A percentile compares a stretch with the other conserved stretches of the same genome.
phyloP scores from a whole-genome alignment of 2,797 vertebrate species.

The Parambassis ranga region DNA sequence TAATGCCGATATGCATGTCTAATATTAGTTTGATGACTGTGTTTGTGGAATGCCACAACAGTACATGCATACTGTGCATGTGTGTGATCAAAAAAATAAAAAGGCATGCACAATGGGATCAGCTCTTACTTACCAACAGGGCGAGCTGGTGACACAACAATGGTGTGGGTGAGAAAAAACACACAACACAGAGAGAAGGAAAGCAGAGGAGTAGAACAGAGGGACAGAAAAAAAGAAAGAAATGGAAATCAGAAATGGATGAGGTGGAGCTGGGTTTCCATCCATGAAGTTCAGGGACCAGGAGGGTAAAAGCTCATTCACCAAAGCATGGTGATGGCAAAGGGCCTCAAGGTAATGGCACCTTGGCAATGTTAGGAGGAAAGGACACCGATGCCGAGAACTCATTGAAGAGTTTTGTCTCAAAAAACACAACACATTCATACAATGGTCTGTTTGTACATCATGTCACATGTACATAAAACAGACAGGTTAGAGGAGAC shows the following conservation, averaged over 20 bases:
- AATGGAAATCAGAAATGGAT: constrained; percentile 93
- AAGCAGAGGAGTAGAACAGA: constrained; percentile 75
- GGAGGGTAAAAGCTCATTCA: constrained; percentile 55
- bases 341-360: constrained; percentile 32
- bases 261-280: constrained; percentile 83
- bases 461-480: constrained; percentile 1
- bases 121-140: constrained; percentile 96
- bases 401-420: constrained; percentile 7
- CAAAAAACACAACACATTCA: constrained; percentile 18
- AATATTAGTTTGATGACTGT: constrained; percentile 54
- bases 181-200: constrained; percentile 68
- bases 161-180: constrained; percentile 90
- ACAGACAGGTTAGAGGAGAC: not conserved
- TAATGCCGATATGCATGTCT: constrained; percentile 45
- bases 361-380: constrained; percentile 11
- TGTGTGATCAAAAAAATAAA: constrained; percentile 54
- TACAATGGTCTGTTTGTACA: constrained; percentile 12
- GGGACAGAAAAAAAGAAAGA: constrained; percentile 85
- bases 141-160: constrained; percentile 96
- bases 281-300: constrained; percentile 71
- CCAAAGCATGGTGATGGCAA: constrained; percentile 57
- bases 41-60: constrained; percentile 57
- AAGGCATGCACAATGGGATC: constrained; percentile 73
- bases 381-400: constrained; percentile 20
- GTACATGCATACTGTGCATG: constrained; percentile 50